A percentile compares a stretch with the other conserved stretches of the same genome.
Conservation (phyloP, 1,140 invertebrate species). For the Heliconius nattereri region DNA sequence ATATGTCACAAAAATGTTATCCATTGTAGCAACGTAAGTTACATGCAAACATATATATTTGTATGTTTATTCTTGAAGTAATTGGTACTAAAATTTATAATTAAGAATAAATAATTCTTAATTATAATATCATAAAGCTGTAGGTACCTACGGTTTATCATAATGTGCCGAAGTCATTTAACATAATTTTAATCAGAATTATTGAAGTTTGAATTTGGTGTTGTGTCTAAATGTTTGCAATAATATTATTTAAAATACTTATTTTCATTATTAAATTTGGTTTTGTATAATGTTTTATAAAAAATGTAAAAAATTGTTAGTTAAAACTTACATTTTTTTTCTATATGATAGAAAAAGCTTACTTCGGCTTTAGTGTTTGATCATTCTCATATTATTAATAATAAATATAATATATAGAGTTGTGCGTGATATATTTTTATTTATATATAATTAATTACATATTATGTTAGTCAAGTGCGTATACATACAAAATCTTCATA, state of each 20-base stretch:
- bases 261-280: too few relatives aligned
- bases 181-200: background rate
- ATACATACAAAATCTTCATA: background rate
- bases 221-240: too few relatives aligned
- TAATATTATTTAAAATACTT: too few relatives aligned
- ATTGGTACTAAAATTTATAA: background rate
- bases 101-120: background rate
- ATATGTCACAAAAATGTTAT: slow-evolving; percentile 48
- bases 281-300: too few relatives aligned
- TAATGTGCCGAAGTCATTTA: background rate
- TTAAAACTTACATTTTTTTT: too few relatives aligned
- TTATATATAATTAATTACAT: slow-evolving; percentile 19
- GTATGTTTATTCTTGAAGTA: background rate
- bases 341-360: too few relatives aligned
- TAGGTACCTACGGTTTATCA: background rate
- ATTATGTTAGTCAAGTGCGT: background rate
- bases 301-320: too few relatives aligned
- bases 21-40: slow-evolving; percentile 10
- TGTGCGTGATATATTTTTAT: slow-evolving; percentile 21
- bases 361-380: background rate
- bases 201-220: too few relatives aligned
- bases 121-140: background rate
- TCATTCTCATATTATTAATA: background rate
- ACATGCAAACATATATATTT: background rate
- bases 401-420: background rate